A percentile compares a stretch with the other conserved stretches of the same genome.
Conservation (phyloP, 2,113 vertebrate species). For the Thymallus thymallus region DNA sequence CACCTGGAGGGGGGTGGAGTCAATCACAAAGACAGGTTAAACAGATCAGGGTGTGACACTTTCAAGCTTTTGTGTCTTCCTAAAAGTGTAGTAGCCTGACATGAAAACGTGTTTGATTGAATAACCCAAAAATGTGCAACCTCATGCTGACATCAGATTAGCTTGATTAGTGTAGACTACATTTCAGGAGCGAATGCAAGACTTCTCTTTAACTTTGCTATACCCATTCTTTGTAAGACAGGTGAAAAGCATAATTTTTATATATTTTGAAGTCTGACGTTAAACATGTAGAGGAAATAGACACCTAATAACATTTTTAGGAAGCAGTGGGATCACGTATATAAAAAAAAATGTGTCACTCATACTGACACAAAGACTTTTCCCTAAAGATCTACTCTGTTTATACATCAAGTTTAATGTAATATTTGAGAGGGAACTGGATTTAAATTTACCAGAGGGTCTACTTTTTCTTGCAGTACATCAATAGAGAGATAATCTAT, state of each 20-base stretch:
- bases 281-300: constrained; percentile 14
- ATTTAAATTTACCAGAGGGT: not conserved
- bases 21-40: too few relatives aligned
- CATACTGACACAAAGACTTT: not conserved
- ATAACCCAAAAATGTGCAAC: not conserved
- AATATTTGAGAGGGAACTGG: not conserved
- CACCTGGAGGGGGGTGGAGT: too few relatives aligned
- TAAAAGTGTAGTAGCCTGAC: not conserved
- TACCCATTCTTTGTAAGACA: not conserved
- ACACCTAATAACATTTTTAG: constrained; percentile 10
- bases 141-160: not conserved
- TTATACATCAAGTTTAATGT: not conserved
- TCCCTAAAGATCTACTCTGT: not conserved
- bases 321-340: not conserved
- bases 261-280: constrained; percentile 2
- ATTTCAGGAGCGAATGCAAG: not conserved
- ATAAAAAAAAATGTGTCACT: constrained; percentile 12
- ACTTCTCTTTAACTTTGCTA: not conserved
- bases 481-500: not conserved
- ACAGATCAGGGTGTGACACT: too few relatives aligned
- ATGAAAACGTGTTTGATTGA: not conserved
- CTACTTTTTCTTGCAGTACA: not conserved
- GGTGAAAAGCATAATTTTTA: not conserved
- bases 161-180: not conserved
- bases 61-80: too few relatives aligned